A percentile compares a stretch with the other conserved stretches of the same genome.
Evolutionary conservation across 2,797 vertebrate species (phyloP).

Genomic region (Pipistrellus nathusii): DNA sequence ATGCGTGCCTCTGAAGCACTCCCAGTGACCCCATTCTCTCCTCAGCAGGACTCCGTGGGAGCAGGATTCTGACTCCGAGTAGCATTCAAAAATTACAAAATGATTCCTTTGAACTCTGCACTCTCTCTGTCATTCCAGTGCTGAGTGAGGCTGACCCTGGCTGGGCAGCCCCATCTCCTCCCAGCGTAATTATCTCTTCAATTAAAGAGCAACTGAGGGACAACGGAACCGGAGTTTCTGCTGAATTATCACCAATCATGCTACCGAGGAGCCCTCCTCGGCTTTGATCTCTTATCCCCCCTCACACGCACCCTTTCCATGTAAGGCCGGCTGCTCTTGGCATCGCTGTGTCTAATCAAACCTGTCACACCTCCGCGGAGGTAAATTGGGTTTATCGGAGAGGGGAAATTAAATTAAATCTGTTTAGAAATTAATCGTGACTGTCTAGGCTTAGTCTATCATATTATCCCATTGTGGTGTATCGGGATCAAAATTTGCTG

Average conservation of each 20-base stretch:
- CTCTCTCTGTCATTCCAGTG: conserved; percentile 70
- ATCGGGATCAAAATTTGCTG: conserved; percentile 75
- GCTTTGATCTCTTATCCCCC: conserved; percentile 84
- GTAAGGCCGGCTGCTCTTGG: conserved; percentile 62
- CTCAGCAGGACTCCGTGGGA: neutral
- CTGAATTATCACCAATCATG: conserved; percentile 77
- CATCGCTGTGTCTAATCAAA: conserved; percentile 83
- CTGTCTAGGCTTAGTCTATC: conserved; percentile 82
- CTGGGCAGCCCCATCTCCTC: conserved; percentile 52
- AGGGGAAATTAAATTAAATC: conserved; percentile 87
- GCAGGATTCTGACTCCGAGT: neutral
- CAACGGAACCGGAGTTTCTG: conserved; percentile 71
- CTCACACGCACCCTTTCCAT: conserved; percentile 26
- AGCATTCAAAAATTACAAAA: neutral
- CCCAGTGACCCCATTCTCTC: neutral
- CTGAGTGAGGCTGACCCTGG: conserved; percentile 65
- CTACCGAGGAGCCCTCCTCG: conserved; percentile 62
- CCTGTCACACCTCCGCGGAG: conserved; percentile 82
- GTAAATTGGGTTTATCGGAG: conserved; percentile 87
- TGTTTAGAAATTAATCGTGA: conserved; percentile 85
- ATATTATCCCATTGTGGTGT: conserved; percentile 79
- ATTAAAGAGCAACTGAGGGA: conserved; percentile 78
- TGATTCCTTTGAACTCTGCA: conserved; percentile 69
- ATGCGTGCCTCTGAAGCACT: neutral
- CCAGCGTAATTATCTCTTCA: conserved; percentile 80